phyloP scores from a whole-genome alignment of 2,113 vertebrate genomes.

The Sitta europaea region DNA sequence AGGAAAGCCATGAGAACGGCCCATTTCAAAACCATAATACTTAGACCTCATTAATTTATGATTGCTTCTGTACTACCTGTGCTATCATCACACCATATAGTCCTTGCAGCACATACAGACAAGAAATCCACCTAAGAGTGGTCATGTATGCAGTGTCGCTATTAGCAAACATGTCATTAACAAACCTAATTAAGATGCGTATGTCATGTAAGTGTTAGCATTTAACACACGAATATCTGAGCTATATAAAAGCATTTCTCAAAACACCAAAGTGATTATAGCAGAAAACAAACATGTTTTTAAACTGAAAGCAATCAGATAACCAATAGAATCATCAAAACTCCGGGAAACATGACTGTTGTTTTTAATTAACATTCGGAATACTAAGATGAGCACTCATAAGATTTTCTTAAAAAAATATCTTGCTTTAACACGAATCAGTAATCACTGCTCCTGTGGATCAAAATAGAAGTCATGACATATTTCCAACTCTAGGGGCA shows the following conservation, averaged over 20 bases:
- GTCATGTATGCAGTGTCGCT: neutral
- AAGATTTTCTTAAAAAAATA: neutral
- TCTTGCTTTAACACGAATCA: neutral
- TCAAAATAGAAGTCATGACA: conserved; percentile 30
- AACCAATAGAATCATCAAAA: neutral
- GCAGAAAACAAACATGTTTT: neutral
- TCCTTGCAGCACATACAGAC: neutral
- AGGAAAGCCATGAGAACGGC: neutral
- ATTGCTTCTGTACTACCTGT: neutral
- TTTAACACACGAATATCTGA: neutral
- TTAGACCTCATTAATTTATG: neutral
- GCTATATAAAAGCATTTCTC: neutral
- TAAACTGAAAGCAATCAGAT: neutral
- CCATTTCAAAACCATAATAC: neutral
- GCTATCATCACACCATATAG: neutral
- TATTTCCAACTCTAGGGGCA: conserved; percentile 47
- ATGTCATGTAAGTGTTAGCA: neutral
- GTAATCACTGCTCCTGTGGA: neutral
- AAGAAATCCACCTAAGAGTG: neutral
- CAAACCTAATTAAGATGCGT: neutral
- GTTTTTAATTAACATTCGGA: neutral
- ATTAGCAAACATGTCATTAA: conserved; percentile 14
- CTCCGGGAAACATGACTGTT: neutral
- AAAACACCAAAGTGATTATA: neutral
- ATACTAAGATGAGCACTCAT: accelerated